A percentile compares a stretch with the other conserved stretches of the same genome.
These are phyloP conservation scores for Coleophora deauratella DNA, from an alignment of 2,888 invertebrate species.

Conservation along the genomic window DNA sequence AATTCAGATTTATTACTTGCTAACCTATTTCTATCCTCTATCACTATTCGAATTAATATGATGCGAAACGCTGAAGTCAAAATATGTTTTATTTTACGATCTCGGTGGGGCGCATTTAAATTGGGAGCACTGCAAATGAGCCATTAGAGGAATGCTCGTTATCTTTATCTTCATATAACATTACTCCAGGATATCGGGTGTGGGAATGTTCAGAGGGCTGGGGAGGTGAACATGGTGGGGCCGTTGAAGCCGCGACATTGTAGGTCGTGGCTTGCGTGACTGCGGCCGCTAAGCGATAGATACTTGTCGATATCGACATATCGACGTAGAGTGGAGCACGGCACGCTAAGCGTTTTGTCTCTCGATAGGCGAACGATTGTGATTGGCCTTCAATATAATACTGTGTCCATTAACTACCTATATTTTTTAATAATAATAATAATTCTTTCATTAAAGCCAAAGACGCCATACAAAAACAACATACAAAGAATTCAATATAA, in stretches of 20 bases:
- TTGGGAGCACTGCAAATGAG: slow-evolving; percentile 2
- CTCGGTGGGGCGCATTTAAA: slow-evolving; percentile 16
- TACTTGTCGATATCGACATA: slow-evolving; percentile 43
- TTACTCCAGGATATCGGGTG: slow-evolving; percentile 22
- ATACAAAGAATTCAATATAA: too few species aligned
- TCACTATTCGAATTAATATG: slow-evolving; percentile 21
- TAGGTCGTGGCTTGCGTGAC: slow-evolving; percentile 48
- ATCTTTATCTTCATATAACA: slow-evolving; percentile 36
- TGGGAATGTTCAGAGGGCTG: slow-evolving; percentile 13
- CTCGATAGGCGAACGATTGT: slow-evolving; percentile 45
- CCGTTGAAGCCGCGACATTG: slow-evolving; percentile 19
- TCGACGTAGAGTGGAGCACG: slow-evolving; percentile 51
- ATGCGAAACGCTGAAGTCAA: slow-evolving; percentile 19
- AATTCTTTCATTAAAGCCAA: too few species aligned
- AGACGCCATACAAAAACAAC: too few species aligned
- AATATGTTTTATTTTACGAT: slow-evolving; percentile 17
- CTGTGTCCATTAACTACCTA: slow-evolving; percentile 13
- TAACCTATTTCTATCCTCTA: slow-evolving; percentile 16
- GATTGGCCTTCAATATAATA: slow-evolving; percentile 36
- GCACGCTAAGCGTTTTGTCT: slow-evolving; percentile 53
- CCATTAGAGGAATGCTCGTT: too few species aligned
- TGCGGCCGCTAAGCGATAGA: slow-evolving; percentile 36
- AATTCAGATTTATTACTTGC: slow-evolving; percentile 29
- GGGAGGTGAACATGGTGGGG: too few species aligned
- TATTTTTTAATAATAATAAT: slow-evolving; percentile 19